Conservation (phyloP, 2,797 vertebrate species). For the Discoglossus pictus region DNA sequence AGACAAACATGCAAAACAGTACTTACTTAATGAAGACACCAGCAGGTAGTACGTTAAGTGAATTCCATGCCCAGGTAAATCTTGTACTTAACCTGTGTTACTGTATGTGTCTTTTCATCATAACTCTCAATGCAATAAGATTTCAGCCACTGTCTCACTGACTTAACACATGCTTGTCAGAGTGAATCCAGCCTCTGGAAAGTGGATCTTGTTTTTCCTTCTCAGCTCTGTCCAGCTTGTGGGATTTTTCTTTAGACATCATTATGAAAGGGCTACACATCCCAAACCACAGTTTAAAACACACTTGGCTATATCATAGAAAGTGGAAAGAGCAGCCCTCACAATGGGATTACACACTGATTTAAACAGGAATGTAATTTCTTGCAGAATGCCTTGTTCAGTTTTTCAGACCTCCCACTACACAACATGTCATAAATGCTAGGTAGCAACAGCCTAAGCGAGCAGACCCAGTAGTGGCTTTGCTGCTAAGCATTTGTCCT, state of each 20-base stretch:
- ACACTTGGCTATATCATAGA: constrained; percentile 48
- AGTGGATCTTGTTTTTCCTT: constrained; percentile 48
- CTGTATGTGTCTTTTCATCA: constrained; percentile 42
- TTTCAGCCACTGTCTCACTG: constrained; percentile 58
- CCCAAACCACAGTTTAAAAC: constrained; percentile 54
- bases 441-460: constrained; percentile 62
- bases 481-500: too few relatives aligned
- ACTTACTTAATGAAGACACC: constrained; percentile 63
- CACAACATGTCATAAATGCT: constrained; percentile 63
- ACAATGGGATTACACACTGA: constrained; percentile 51
- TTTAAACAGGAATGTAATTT: constrained; percentile 60
- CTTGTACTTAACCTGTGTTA: constrained; percentile 36
- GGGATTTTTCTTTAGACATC: constrained; percentile 57
- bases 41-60: constrained; percentile 28
- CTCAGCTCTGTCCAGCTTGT: constrained; percentile 54
- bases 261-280: constrained; percentile 33
- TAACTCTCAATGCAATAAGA: constrained; percentile 47
- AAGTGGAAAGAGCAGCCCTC: constrained; percentile 51
- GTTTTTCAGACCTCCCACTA: constrained; percentile 67
- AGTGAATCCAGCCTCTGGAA: constrained; percentile 56
- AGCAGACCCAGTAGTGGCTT: constrained; percentile 49
- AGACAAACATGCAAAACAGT: constrained; percentile 51
- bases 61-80: constrained; percentile 47
- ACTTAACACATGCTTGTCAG: constrained; percentile 62
- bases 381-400: constrained; percentile 59